Evolutionary conservation across 2,113 vertebrate species (phyloP).

Genomic region (Callionymus lyra): DNA sequence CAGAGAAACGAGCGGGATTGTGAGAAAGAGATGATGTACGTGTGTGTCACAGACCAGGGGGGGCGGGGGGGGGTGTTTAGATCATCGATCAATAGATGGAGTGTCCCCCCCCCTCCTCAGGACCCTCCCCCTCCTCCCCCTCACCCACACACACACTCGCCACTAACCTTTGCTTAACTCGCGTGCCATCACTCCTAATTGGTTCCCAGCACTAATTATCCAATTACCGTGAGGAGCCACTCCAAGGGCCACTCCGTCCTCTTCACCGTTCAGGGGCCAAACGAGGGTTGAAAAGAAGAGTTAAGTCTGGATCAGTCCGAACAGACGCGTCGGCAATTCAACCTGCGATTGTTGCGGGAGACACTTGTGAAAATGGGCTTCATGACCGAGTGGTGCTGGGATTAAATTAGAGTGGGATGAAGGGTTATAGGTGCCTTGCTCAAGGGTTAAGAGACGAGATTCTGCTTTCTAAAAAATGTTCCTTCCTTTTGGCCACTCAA

Average conservation of each 20-base stretch:
- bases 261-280: constrained; percentile 23
- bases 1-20: constrained; percentile 1
- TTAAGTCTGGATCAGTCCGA: constrained; percentile 8
- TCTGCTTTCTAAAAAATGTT: no score
- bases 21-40: constrained; percentile 18
- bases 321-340: constrained; percentile 8
- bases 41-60: constrained; percentile 1
- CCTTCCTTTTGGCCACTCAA: no score
- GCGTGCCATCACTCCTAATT: constrained; percentile 72
- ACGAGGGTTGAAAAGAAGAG: constrained; percentile 1
- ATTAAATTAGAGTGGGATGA: constrained; percentile 29
- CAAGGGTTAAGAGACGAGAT: no score
- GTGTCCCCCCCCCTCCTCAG: not conserved
- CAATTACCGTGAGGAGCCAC: constrained; percentile 49
- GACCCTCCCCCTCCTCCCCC: not conserved
- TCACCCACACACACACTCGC: no score
- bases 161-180: constrained; percentile 58
- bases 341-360: constrained; percentile 6
- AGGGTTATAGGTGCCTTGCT: not conserved
- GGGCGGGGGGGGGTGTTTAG: constrained; percentile 5
- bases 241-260: constrained; percentile 17
- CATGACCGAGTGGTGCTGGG: constrained; percentile 24
- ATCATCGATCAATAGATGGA: constrained; percentile 45
- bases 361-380: constrained; percentile 20
- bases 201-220: constrained; percentile 65